phyloP scores from a whole-genome alignment of 1,140 invertebrate species.

The Ganaspis sp. region DNA sequence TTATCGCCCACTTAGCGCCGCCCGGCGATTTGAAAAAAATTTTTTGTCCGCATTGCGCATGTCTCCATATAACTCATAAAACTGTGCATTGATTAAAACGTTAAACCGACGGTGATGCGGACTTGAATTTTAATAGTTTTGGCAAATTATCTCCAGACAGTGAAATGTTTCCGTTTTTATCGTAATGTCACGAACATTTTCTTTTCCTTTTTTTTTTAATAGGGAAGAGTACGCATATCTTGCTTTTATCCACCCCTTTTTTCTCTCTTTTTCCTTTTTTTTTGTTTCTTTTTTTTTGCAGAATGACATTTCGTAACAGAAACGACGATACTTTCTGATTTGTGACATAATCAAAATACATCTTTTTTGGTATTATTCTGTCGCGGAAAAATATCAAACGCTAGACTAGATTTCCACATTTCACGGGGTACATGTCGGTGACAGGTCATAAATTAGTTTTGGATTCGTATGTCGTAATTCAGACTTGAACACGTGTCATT shows the following conservation, averaged over 20 bases:
- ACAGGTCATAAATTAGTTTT: conserved; percentile 57
- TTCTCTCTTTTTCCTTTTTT: no score
- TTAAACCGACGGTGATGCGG: conserved; percentile 7
- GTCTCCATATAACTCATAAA: conserved; percentile 12
- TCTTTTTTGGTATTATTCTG: conserved; percentile 3
- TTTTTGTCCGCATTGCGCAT: not conserved
- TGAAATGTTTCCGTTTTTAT: not conserved
- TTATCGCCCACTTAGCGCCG: not conserved
- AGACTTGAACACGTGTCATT: conserved; percentile 54
- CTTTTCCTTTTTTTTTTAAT: not conserved
- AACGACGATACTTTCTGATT: not conserved
- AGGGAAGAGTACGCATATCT: not conserved
- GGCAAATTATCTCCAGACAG: conserved; percentile 24
- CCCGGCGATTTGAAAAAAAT: not conserved
- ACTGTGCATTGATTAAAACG: conserved; percentile 26
- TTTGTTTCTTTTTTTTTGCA: not conserved
- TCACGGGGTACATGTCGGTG: conserved; percentile 48
- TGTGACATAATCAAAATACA: conserved; percentile 11
- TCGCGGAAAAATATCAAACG: conserved; percentile 24
- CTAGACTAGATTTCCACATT: conserved; percentile 33
- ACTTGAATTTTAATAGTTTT: conserved; percentile 24
- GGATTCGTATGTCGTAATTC: conserved; percentile 56
- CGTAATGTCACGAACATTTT: not conserved
- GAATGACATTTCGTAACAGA: not conserved
- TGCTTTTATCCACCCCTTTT: no score